Evolutionary conservation across 2,888 invertebrate genomes (phyloP), one percentile per base, ranked within the genome.

Genomic region (Drosophila nr. perissopoda): DNA sequence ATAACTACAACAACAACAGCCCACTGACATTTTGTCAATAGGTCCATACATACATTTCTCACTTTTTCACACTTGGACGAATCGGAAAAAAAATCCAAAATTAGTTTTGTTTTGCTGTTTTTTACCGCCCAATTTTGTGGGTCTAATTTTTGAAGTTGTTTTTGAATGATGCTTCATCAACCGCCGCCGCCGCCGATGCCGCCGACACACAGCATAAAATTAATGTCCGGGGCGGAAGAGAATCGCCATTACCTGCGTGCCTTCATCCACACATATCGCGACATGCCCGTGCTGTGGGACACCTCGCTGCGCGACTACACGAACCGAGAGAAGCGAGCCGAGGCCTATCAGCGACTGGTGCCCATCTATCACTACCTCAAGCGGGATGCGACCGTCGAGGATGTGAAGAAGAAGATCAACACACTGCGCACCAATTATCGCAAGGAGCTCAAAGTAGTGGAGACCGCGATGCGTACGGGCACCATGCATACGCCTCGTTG

Each of bases 341-440:
- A 92, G 57, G 92, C 92, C 0, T 92, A 92, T 58, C 88, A 91
- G 25, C 84, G 92, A 5, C 69, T 91, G 16, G 82, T 91, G 64
- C 91, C 92, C 34, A 91, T 92, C 3, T 92, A 91, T 36, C 91
- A 91, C 6, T 88, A 89, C 33, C 80, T 92, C 18, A 92, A 92
- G 51, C 82, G 91, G 0, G 92, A 92, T 66, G 93, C 92, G n/a
- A 92, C 92, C 21, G 87, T 92, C 1, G 92, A 92, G 66, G 92
- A 92, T 68, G 92, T 92, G 1, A 92, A 92, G 64, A 92, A 92
- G 66, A 92, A 92, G 73, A 92, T 92, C 36, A 92, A 92, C 64
- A 92, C 92, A 0, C 70, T 92, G 73, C 85, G 92, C 11, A 92
- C 93, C 4, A 92, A 92, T 33, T 92, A 92, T 36, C 91, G 92